A percentile compares a stretch with the other conserved stretches of the same genome.
phyloP scores from a whole-genome alignment of 2,888 invertebrate genomes.

The Gandaritis pyraliata region DNA sequence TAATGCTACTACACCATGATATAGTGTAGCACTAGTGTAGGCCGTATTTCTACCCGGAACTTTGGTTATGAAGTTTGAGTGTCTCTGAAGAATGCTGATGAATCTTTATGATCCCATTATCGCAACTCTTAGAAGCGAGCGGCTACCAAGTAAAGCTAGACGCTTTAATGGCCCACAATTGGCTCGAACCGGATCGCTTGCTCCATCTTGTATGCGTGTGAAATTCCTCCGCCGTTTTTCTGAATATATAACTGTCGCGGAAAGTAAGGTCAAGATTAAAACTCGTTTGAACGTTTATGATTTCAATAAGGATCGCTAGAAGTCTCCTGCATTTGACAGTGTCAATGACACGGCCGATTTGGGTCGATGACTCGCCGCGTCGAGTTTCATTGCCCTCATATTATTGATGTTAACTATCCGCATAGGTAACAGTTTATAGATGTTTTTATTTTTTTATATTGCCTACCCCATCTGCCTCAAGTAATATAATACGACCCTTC shows the following conservation, averaged over 20 bases:
- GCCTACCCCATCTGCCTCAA: slow-evolving; percentile 52
- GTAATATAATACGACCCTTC: slow-evolving; percentile 57
- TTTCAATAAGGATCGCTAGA: slow-evolving; percentile 28
- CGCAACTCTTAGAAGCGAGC: slow-evolving; percentile 1
- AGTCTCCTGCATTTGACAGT: slow-evolving; percentile 36
- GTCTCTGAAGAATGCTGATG: neutral
- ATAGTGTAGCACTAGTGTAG: too few relatives aligned
- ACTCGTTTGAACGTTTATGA: slow-evolving; percentile 27
- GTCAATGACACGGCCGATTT: slow-evolving; percentile 43
- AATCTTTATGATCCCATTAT: slow-evolving; percentile 5
- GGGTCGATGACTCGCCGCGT: slow-evolving; percentile 41
- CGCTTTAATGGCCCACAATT: slow-evolving; percentile 19
- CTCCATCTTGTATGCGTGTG: slow-evolving; percentile 17
- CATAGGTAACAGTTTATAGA: slow-evolving; percentile 43
- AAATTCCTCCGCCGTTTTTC: slow-evolving; percentile 27
- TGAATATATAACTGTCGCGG: slow-evolving; percentile 26
- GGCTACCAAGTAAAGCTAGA: slow-evolving; percentile 4
- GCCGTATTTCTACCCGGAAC: too few relatives aligned
- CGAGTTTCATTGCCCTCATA: slow-evolving; percentile 41
- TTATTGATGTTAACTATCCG: slow-evolving; percentile 38
- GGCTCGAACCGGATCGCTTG: slow-evolving; percentile 16
- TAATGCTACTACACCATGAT: too few relatives aligned
- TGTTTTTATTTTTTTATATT: slow-evolving; percentile 47
- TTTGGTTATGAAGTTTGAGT: neutral
- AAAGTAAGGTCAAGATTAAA: slow-evolving; percentile 31